phyloP scores from a whole-genome alignment of 2,113 vertebrate species.

The Damaliscus lunatus region DNA sequence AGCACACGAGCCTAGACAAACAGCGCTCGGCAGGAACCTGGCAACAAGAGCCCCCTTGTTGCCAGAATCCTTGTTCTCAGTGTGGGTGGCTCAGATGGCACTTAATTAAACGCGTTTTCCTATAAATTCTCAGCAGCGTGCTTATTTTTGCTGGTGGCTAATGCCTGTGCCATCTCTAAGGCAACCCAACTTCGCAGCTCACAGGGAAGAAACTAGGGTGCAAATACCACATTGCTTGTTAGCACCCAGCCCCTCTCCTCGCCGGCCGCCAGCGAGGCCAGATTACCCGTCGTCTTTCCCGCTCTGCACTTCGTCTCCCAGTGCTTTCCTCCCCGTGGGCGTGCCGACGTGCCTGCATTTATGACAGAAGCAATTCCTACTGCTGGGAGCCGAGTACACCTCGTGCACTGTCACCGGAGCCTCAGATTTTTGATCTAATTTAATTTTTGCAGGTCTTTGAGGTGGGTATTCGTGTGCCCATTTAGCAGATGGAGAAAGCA shows the following conservation, averaged over 20 bases:
- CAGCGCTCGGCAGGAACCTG: conserved; percentile 74
- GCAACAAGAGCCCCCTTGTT: conserved; percentile 64
- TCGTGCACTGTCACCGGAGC: neutral
- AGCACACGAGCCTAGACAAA: conserved; percentile 54
- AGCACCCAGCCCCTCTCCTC: neutral
- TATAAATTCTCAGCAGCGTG: conserved; percentile 58
- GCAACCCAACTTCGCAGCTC: conserved; percentile 42
- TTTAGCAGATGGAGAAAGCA: neutral
- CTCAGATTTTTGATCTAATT: neutral
- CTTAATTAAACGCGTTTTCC: conserved; percentile 70
- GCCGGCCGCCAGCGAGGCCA: neutral
- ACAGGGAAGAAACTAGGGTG: neutral
- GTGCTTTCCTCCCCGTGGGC: neutral
- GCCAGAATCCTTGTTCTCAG: conserved; percentile 69
- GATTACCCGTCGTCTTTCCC: neutral
- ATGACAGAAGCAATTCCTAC: neutral
- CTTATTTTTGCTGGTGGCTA: conserved; percentile 66
- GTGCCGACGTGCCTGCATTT: no score
- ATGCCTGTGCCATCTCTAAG: conserved; percentile 59
- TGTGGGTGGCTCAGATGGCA: conserved; percentile 79
- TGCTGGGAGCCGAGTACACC: neutral
- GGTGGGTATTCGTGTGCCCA: neutral
- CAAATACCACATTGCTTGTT: neutral
- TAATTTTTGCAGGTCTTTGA: neutral
- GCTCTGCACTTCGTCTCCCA: neutral